Conservation (phyloP, 2,888 invertebrate species). For the Scrobipalpa atriplicella region DNA sequence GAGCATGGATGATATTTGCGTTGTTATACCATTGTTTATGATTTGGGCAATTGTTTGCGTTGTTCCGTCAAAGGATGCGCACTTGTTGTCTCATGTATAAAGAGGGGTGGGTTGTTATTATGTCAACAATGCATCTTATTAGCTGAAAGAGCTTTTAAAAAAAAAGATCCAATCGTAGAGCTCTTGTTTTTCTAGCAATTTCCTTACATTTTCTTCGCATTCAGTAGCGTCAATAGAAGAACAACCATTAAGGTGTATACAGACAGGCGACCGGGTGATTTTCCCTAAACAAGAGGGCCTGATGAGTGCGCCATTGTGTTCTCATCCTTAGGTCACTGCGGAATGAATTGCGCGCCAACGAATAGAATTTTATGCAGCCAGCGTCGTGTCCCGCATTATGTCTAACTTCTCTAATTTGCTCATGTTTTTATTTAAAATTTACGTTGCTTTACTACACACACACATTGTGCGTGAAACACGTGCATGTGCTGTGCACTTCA, state of each 20-base stretch:
- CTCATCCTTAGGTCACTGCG: constrained; percentile 61
- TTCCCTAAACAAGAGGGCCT: constrained; percentile 72
- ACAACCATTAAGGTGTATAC: constrained; percentile 63
- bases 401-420: background rate
- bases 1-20: constrained; percentile 78
- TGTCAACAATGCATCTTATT: constrained; percentile 53
- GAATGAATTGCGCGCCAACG: constrained; percentile 39
- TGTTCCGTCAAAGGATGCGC: constrained; percentile 80
- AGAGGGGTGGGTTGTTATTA: constrained; percentile 47
- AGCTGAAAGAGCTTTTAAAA: background rate
- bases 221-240: constrained; percentile 33
- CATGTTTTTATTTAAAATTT: background rate
- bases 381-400: constrained; percentile 5
- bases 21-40: constrained; percentile 80
- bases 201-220: constrained; percentile 15
- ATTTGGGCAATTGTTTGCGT: constrained; percentile 81
- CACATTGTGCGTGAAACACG: too few species aligned
- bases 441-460: background rate
- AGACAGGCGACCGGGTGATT: constrained; percentile 50
- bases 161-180: background rate
- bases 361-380: constrained; percentile 26
- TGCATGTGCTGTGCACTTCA: too few species aligned
- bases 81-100: constrained; percentile 69
- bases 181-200: background rate
- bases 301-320: constrained; percentile 72